A percentile compares a stretch with the other conserved stretches of the same genome.
Evolutionary conservation across 2,888 invertebrate genomes (phyloP).

Genomic region (Hesperia comma): DNA sequence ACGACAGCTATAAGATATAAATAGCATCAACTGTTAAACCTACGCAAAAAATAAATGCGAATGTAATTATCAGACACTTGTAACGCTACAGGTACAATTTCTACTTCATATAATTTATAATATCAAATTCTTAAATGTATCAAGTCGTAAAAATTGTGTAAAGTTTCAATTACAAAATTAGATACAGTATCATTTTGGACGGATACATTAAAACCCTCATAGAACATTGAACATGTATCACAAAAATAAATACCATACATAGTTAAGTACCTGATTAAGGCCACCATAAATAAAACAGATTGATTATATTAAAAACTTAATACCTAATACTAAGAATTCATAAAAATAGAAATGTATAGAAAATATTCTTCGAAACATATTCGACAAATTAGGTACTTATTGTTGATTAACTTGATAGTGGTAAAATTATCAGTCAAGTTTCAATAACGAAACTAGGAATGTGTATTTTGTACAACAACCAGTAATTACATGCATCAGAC

Average conservation of each 20-base stretch:
- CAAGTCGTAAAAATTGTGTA: too few relatives aligned
- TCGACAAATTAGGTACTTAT: constrained; percentile 15
- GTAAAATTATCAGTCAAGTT: constrained; percentile 25
- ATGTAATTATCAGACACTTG: neutral
- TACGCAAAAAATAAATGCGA: constrained; percentile 7
- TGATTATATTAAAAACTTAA: constrained; percentile 1
- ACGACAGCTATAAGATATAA: neutral
- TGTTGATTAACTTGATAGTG: constrained; percentile 1
- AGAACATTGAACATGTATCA: constrained; percentile 1
- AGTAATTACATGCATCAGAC: constrained; percentile 1
- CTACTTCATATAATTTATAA: neutral
- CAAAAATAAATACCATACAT: constrained; percentile 1
- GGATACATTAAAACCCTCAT: constrained; percentile 5
- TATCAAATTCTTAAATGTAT: neutral
- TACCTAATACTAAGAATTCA: constrained; percentile 23
- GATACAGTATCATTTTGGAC: constrained; percentile 4
- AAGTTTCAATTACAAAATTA: neutral
- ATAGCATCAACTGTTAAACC: neutral
- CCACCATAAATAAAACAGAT: constrained; percentile 5
- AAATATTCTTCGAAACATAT: constrained; percentile 14
- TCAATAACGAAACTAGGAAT: constrained; percentile 28
- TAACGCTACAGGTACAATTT: neutral
- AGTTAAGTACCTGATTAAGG: constrained; percentile 10
- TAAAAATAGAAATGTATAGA: constrained; percentile 25
- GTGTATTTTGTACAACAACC: constrained; percentile 29